Percentiles rank a stretch among this genome's conserved stretches.
Evolutionary conservation across 2,797 vertebrate species (phyloP).

Genomic region (Scyliorhinus canicula): DNA sequence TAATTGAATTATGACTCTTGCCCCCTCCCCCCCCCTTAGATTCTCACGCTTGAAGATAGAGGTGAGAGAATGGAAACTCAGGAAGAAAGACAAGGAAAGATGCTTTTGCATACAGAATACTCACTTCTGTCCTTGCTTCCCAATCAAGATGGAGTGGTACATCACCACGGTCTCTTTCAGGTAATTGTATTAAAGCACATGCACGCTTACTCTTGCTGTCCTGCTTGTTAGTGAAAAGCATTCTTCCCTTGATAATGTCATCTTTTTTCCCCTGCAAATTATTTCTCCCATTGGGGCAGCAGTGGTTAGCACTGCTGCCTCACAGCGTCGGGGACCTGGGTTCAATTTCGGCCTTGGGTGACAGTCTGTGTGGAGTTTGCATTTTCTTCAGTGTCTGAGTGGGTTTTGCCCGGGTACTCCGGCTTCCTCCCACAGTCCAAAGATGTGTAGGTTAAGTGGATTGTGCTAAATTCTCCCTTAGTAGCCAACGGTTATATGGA

Average conservation of each 20-base stretch:
- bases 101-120: conserved; percentile 96
- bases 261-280: background rate
- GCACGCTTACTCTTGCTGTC: too few species aligned
- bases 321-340: too few species aligned
- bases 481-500: too few species aligned
- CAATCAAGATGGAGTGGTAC: conserved; percentile 94
- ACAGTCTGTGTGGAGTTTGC: too few species aligned
- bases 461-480: too few species aligned
- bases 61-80: conserved; percentile 85
- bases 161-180: conserved; percentile 97
- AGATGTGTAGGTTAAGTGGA: too few species aligned
- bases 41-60: conserved; percentile 91
- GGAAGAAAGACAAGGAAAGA: conserved; percentile 96
- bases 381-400: too few species aligned
- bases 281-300: too few species aligned
- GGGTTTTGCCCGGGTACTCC: too few species aligned
- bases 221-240: background rate
- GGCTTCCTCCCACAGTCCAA: too few species aligned
- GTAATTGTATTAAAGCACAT: conserved; percentile 53
- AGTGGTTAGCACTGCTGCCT: too few species aligned
- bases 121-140: conserved; percentile 94
- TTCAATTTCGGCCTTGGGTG: too few species aligned
- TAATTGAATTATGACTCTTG: background rate
- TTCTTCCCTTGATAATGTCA: background rate
- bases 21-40: conserved; percentile 57